Conservation (phyloP, 2,113 vertebrate genomes). For the Noctilio leporinus region DNA sequence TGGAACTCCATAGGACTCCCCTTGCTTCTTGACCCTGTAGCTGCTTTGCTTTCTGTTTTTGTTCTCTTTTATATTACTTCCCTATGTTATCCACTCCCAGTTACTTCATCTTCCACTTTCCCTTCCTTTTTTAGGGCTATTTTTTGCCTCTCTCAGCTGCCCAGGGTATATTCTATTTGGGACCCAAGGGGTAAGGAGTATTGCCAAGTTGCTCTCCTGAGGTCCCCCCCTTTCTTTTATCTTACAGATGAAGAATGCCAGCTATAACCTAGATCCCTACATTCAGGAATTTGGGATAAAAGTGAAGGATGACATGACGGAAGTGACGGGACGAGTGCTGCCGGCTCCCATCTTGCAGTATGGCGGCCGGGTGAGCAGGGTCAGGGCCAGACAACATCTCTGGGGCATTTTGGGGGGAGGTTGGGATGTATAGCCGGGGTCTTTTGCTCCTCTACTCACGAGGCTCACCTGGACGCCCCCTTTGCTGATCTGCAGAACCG, state of each 20-base stretch:
- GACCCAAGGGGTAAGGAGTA: neutral
- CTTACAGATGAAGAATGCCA: slow-evolving; percentile 98
- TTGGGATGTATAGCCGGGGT: neutral
- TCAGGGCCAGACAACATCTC: slow-evolving; percentile 68
- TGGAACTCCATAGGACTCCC: neutral
- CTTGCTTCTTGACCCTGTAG: slow-evolving; percentile 17
- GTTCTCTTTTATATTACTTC: neutral
- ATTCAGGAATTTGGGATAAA: slow-evolving; percentile 99
- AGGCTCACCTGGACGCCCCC: slow-evolving; percentile 64
- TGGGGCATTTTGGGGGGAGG: slow-evolving; percentile 34
- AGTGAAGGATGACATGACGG: slow-evolving; percentile 98
- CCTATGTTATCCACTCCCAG: neutral
- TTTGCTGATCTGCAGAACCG: slow-evolving; percentile 85
- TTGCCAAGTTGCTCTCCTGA: slow-evolving; percentile 37
- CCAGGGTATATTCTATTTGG: slow-evolving; percentile 13
- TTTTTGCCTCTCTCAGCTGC: neutral
- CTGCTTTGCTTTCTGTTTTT: slow-evolving; percentile 18
- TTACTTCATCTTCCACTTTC: neutral
- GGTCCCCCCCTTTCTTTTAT: slow-evolving; percentile 40
- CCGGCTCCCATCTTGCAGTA: slow-evolving; percentile 98
- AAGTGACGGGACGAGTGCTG: slow-evolving; percentile 95
- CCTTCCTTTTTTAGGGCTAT: neutral
- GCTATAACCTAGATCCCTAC: slow-evolving; percentile 98
- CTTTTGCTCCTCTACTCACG: slow-evolving; percentile 29
- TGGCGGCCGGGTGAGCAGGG: slow-evolving; percentile 91